Base-by-base conservation (phyloP, 2,797 vertebrate species). In the Microctenopoma stevenorrisi region DNA sequence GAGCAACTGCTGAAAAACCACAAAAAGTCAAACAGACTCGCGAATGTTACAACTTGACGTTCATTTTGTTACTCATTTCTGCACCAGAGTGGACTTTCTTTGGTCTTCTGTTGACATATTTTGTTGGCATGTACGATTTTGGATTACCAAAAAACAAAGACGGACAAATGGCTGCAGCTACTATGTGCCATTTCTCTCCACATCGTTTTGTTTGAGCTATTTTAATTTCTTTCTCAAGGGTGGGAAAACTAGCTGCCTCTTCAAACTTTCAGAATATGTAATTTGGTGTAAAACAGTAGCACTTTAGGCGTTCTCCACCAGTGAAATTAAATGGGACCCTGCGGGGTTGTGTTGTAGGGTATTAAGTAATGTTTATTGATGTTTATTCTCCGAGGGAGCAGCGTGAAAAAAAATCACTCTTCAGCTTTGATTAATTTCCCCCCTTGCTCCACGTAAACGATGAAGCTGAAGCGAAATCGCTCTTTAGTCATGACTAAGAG, bases 281-380 rank as follows among this genome's bases (percentile, higher is more conserved):
- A 91, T 93, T 93, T 92, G 88, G 91, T 94, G 90, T 91, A 93
- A 91, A 93, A 91, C 90, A 92, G 91, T 90, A 86, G 82, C 87
- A 91, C 92, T 92, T 91, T 90, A 91, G 91, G 91, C 90, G 62
- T 89, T 89, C 86, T 91, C 91, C 83, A 89, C 88, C 88, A 90
- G 87, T 91, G 87, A 92, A 91, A 91, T 93, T 89, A 93, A 93
- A 93, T 90, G 85, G 86, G 91, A 92, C 89, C 89, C 91, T 80
- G 78, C 71, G 86, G 93, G 89, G 83, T 86, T 89, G 87, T 92
- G 92, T 92, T 91, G 84, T 90, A 84, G 90, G 90, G 87, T 92
- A 91, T 93, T 94, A 92, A 93, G 90, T 93, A 92, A 93, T 93
- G 88, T 92, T 93, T 93, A 94, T 92, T 93, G 93, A 93, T 93